Conservation (phyloP, 2,797 vertebrate genomes). For the Myripristis jacobus region DNA sequence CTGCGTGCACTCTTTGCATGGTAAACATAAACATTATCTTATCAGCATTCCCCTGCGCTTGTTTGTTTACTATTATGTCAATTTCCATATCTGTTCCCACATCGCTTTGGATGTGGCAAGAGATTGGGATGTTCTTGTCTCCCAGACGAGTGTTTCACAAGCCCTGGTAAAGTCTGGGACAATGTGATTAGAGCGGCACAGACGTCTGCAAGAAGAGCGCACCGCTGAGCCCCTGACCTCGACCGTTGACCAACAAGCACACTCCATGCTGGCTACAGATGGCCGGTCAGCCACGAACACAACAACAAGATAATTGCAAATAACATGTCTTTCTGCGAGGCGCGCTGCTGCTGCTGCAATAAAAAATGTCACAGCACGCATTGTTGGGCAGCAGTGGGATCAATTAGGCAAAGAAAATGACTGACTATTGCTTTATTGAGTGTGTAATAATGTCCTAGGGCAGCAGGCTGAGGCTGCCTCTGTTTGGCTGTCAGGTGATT, state of each 20-base stretch:
- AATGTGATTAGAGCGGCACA: slow-evolving; percentile 42
- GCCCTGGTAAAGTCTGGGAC: slow-evolving; percentile 43
- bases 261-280: slow-evolving; percentile 68
- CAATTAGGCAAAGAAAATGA: slow-evolving; percentile 81
- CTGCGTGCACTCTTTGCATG: slow-evolving; percentile 23
- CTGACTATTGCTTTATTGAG: slow-evolving; percentile 83
- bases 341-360: slow-evolving; percentile 52
- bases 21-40: slow-evolving; percentile 66
- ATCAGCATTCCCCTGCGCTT: slow-evolving; percentile 57
- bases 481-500: slow-evolving; percentile 19
- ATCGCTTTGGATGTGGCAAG: slow-evolving; percentile 56
- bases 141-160: slow-evolving; percentile 64
- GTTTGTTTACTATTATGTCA: slow-evolving; percentile 54
- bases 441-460: slow-evolving; percentile 78
- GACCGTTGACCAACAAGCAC: slow-evolving; percentile 65
- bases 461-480: slow-evolving; percentile 39
- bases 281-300: slow-evolving; percentile 53
- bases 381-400: slow-evolving; percentile 75
- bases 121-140: slow-evolving; percentile 35
- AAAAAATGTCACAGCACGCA: slow-evolving; percentile 59
- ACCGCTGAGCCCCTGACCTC: slow-evolving; percentile 64
- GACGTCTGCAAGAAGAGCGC: slow-evolving; percentile 34
- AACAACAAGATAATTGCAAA: slow-evolving; percentile 67
- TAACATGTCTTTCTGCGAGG: slow-evolving; percentile 49
- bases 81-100: slow-evolving; percentile 62